Evolutionary conservation across 1,140 invertebrate genomes (phyloP), one percentile per base, ranked within the genome.

Genomic region (Diploscapter pachys): DNA sequence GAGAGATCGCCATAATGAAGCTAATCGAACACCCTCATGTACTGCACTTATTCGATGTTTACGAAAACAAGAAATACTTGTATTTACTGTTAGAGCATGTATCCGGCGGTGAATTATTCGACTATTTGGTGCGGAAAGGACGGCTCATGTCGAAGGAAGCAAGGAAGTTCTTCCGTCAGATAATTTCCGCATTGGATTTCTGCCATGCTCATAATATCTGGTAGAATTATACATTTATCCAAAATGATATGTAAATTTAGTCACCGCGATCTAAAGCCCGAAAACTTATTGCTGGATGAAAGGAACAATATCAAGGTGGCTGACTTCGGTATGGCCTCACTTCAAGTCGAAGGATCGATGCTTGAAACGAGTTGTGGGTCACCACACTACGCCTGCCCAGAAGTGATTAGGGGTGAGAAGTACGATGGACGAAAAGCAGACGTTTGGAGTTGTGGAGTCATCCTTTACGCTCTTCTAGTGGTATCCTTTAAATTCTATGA

Each of bases 1-100:
- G 96, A 84, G 96, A 99, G 90, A 99, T 99, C 86, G 95, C 96
- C 77, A 99, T 99, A 79, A 99, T 99, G 97, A 99, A 99, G 88
- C 88, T 99, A 77, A 99, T 99, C 83, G 96, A 99, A 89, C 96
- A 99, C 90, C 96, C 96, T 6, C 95, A 99, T 88, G 96, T 99
- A 53, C 89, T 99, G 66, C 95, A 95, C 67, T 89, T 99, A 69
- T 96, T 93, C 79, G 96, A 99, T 88, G 96, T 99, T 52, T 99
- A 99, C 87, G 97, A 99, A 88, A 99, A 98, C 88, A 98, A 97
- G 87, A 99, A 98, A 91, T 99, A 99, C 90, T 89, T 99, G 93
- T 98, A 99, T 89, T 89, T 99, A 83, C 92, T 99, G 77, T 88
- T 99, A 85, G 96, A 99, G 87, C 96, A 99, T 86, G 96, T 99